A percentile compares a stretch with the other conserved stretches of the same genome.
phyloP scores from a whole-genome alignment of 2,113 vertebrate species.

The Atherinomorus stipes region DNA sequence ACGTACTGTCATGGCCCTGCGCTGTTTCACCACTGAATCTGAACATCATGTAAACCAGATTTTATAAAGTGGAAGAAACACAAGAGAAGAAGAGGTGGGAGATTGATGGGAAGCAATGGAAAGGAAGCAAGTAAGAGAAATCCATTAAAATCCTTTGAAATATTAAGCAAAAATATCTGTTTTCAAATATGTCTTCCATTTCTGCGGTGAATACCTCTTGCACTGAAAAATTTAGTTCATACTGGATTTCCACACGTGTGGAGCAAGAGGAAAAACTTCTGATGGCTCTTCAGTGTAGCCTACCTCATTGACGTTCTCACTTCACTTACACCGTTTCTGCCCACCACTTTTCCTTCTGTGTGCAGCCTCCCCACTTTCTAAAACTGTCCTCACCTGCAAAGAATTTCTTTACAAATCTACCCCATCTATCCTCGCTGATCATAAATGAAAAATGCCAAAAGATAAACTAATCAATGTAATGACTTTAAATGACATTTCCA shows the following conservation, averaged over 20 bases:
- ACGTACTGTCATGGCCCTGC: neutral
- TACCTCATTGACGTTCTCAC: slow-evolving; percentile 27
- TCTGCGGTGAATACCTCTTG: slow-evolving; percentile 42
- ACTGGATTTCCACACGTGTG: slow-evolving; percentile 37
- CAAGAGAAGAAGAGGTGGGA: slow-evolving; percentile 3
- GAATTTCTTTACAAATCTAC: slow-evolving; percentile 35
- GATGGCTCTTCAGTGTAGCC: slow-evolving; percentile 33
- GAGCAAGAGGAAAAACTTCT: slow-evolving; percentile 14
- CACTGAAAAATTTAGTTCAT: slow-evolving; percentile 71
- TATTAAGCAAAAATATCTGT: slow-evolving; percentile 76
- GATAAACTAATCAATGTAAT: slow-evolving; percentile 11
- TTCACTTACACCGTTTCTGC: slow-evolving; percentile 27
- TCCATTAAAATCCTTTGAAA: slow-evolving; percentile 81
- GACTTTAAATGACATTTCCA: slow-evolving; percentile 21
- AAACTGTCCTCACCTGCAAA: slow-evolving; percentile 40
- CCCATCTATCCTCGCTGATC: slow-evolving; percentile 18
- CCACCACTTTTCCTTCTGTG: slow-evolving; percentile 16
- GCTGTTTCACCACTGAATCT: neutral
- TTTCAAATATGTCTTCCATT: slow-evolving; percentile 33
- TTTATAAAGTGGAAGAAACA: neutral
- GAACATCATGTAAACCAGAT: slow-evolving; percentile 4
- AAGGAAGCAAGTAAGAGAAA: slow-evolving; percentile 46
- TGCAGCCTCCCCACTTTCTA: slow-evolving; percentile 33
- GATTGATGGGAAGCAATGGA: neutral
- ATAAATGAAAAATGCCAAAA: slow-evolving; percentile 42